Base-by-base conservation (phyloP, 2,797 vertebrate species). In the Gymnoscopelus braueri region DNA sequence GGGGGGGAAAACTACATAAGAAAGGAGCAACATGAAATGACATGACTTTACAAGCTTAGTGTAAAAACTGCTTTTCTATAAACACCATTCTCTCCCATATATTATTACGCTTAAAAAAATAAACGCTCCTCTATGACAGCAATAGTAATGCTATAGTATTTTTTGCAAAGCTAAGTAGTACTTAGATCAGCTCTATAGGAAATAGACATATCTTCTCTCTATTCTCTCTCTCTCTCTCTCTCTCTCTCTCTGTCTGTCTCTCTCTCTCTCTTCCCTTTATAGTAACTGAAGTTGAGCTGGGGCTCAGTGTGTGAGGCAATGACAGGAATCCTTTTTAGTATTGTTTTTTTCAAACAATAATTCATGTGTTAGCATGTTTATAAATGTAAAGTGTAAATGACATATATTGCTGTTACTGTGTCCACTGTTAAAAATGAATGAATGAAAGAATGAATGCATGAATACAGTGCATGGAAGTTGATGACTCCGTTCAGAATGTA, bases 41-140 rank as follows among this genome's bases (percentile, higher is more conserved):
- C 80, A 89, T 88, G 86, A 91, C 84, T 86, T 83, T 88, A 91
- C 80, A 89, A 85, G 86, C 91, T 93, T 93, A 91, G 88, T 91
- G 90, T 89, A 89, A 93, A 44, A 93, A 92, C 87, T 88, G 90
- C 85, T 75, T 90, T 89, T 91, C 88, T 92, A 92, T 91, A 91
- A 92, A 92, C 89, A 91, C 75, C 87, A 85, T 85, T 90, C 86
- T 92, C 90, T 91, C 92, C 90, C 92, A 93, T 94, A 94, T 93
- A 94, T 94, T 94, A 94, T 94, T 91, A 93, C 87, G 84, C 89
- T 93, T 94, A 93, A 86, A 94, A 94, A 94, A 94, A 95, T 93
- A 94, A 93, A 94, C 87, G 89, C 89, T 92, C 91, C 90, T 94
- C 93, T 94, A 93, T 93, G 82, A 93, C 87, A 93, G 91, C 89